phyloP scores from a whole-genome alignment of 2,113 vertebrate genomes.

The Trachemys scripta region DNA sequence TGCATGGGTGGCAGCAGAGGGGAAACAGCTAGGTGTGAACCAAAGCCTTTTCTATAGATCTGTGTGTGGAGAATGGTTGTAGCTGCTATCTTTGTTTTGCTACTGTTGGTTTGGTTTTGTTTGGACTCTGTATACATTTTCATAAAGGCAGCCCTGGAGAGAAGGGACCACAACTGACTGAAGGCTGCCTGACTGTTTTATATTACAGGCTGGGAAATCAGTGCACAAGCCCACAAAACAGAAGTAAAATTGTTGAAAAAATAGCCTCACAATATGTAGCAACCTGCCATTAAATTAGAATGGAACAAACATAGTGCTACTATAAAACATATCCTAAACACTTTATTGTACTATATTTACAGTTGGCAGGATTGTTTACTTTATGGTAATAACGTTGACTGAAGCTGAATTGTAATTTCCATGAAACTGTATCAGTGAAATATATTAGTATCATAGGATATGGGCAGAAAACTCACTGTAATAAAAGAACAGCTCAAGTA shows the following conservation, averaged over 20 bases:
- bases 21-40: neutral
- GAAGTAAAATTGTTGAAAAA: neutral
- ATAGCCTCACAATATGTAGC: neutral
- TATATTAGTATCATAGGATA: neutral
- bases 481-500: neutral
- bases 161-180: neutral
- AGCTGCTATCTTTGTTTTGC: neutral
- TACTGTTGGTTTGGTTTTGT: neutral
- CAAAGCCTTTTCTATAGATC: neutral
- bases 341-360: neutral
- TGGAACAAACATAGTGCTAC: neutral
- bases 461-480: neutral
- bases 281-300: neutral
- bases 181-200: neutral
- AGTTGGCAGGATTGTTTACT: accelerated
- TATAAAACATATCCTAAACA: neutral
- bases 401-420: neutral
- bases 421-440: neutral
- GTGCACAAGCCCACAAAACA: neutral
- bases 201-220: neutral
- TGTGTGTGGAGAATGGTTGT: neutral
- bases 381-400: neutral
- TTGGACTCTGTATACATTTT: neutral
- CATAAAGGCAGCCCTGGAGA: neutral
- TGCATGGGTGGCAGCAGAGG: neutral